Evolutionary conservation across 2,888 invertebrate species (phyloP).

Genomic region (Parnassius mnemosyne): DNA sequence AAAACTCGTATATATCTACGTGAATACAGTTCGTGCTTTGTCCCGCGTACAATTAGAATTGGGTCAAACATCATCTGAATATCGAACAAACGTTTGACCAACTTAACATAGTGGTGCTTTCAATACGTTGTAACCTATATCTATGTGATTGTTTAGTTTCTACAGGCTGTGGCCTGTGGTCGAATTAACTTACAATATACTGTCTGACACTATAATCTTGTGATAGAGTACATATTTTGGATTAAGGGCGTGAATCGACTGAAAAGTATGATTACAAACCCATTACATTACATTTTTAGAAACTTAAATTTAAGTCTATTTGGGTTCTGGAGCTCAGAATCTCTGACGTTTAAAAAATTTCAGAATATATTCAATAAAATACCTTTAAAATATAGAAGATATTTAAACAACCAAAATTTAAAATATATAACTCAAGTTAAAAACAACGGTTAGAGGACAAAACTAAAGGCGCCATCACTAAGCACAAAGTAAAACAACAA

Average conservation of each 20-base stretch:
- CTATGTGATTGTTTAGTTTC: constrained; percentile 1
- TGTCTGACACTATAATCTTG: too few relatives aligned
- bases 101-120: constrained; percentile 1
- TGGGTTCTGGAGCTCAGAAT: too few relatives aligned
- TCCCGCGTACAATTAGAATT: constrained; percentile 13
- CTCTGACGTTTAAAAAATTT: too few relatives aligned
- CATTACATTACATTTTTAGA: too few relatives aligned
- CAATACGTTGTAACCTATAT: constrained; percentile 5
- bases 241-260: too few relatives aligned
- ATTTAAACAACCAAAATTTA: too few relatives aligned
- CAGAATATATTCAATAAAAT: too few relatives aligned
- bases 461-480: background rate
- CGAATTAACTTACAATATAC: background rate
- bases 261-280: too few relatives aligned
- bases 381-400: too few relatives aligned
- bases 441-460: background rate
- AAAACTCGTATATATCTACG: background rate
- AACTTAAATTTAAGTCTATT: too few relatives aligned
- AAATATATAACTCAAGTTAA: too few relatives aligned
- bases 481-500: background rate
- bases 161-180: background rate
- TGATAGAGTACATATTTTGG: too few relatives aligned
- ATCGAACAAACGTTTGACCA: constrained; percentile 20
- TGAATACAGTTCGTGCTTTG: constrained; percentile 12
- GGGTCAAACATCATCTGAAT: constrained; percentile 22